Base-by-base conservation (phyloP, 2,888 invertebrate species). In the Molorchus minor region DNA sequence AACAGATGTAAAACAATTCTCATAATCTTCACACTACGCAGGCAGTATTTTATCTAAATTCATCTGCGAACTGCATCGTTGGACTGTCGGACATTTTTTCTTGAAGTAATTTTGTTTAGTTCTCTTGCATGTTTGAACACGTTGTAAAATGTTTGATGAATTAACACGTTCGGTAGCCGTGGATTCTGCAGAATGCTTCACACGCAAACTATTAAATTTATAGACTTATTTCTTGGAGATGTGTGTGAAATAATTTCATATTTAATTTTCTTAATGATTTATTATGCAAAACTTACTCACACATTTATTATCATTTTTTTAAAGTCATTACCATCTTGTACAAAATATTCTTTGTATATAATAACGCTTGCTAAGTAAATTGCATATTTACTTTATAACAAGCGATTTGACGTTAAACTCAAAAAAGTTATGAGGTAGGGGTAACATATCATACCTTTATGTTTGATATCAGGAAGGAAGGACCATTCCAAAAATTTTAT, bases 111-210 rank as follows among this genome's bases (percentile, higher is more conserved):
- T 29, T 38, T 29, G 25, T 16, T 38, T 30, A 33, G 33, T 33
- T 45, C 3, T 16, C 13, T 49, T 49, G 38, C 49, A 49, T 38
- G 38, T 49, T 38, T 38, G 17, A 49, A 49, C 49, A 49, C 38
- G 35, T 38, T 38, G 38, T 49, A n/a, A 29, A 38, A 38, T 49
- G 38, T 49, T 49, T 49, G 25, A 13, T 12, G 25, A n/a, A 25
- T 10, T 13, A 25, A 15, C 36, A 49, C 38, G 38, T 49, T n/a
- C 25, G 25, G 16, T n/a, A 19, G 10, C 15, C n/a, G 21, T 17
- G 49, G 38, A 49, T 49, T 49, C 49, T 38, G 25, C 7, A 25
- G 49, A 49, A 49, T 38, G 49, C 49, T 49, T n/a, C 25, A 38
- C 25, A 15, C 2, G 17, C 49, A 29, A 21, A 49, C 10, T n/a